These are phyloP conservation scores for Callyntrura sp. DNA, from an alignment of 2,888 invertebrate species.

Conservation along the genomic window DNA sequence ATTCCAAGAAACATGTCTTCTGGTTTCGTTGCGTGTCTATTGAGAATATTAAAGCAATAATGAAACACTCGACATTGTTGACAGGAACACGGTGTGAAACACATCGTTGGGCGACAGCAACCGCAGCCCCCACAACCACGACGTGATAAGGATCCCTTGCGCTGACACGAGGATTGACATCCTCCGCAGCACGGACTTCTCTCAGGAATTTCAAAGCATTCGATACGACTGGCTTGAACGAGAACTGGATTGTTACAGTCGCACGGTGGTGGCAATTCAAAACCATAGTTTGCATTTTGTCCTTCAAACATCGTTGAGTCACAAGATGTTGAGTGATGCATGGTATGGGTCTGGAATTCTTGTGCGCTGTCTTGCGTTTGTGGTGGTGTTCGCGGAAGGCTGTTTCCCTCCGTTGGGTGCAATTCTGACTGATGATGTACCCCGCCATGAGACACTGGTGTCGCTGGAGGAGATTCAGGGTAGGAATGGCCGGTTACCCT, in stretches of 20 bases:
- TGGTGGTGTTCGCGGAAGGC: neutral
- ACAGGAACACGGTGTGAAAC: conserved; percentile 35
- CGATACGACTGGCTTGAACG: conserved; percentile 23
- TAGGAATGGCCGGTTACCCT: neutral
- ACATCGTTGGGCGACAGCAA: neutral
- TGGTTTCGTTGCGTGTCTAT: conserved; percentile 29
- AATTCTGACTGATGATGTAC: too few species aligned
- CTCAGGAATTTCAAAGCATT: neutral
- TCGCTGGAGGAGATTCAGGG: too few species aligned
- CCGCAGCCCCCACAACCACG: neutral
- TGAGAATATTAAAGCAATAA: conserved; percentile 49
- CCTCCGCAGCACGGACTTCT: neutral
- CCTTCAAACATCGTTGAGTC: neutral
- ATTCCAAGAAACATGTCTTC: conserved; percentile 54
- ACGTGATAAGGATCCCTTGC: neutral
- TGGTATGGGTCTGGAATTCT: neutral
- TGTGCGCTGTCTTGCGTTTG: neutral
- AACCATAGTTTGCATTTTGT: neutral
- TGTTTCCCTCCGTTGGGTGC: neutral
- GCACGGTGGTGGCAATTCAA: neutral
- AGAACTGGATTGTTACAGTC: neutral
- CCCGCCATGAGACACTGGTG: too few species aligned
- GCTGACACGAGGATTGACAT: neutral
- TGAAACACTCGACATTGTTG: conserved; percentile 48
- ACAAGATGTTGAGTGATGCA: neutral